Evolutionary conservation across 2,797 vertebrate species (phyloP).

Genomic region (Ctenopoma multispine): DNA sequence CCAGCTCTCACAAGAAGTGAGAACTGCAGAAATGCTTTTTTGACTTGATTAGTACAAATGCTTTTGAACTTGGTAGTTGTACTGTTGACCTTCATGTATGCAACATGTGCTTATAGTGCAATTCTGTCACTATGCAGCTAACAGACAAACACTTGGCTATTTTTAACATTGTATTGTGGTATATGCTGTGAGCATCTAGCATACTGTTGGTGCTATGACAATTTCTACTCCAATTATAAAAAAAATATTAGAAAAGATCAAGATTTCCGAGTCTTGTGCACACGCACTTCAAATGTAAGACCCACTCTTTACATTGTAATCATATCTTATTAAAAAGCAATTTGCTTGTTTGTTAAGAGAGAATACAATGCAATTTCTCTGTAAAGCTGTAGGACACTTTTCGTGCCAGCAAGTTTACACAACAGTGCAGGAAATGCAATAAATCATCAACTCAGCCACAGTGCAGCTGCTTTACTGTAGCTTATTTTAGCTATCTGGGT

Average conservation of each 20-base stretch:
- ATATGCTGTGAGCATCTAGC: slow-evolving; percentile 50
- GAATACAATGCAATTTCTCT: not conserved
- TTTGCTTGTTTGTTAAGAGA: not conserved
- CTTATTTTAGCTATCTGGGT: slow-evolving; percentile 76
- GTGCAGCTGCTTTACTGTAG: slow-evolving; percentile 77
- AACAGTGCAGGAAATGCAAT: slow-evolving; percentile 48
- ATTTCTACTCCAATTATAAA: not conserved
- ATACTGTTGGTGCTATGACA: slow-evolving; percentile 20
- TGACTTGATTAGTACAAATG: slow-evolving; percentile 46
- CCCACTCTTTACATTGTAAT: not conserved
- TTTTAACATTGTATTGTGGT: slow-evolving; percentile 71
- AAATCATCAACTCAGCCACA: slow-evolving; percentile 60
- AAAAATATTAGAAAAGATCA: not conserved
- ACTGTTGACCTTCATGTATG: slow-evolving; percentile 71
- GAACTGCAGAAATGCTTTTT: not conserved
- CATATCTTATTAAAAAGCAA: not conserved
- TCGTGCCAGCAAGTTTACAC: slow-evolving; percentile 22
- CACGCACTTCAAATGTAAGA: not conserved
- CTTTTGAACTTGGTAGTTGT: slow-evolving; percentile 51
- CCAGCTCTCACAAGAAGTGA: not conserved
- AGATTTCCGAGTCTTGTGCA: slow-evolving; percentile 1
- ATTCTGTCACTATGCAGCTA: slow-evolving; percentile 71
- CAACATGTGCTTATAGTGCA: slow-evolving; percentile 40
- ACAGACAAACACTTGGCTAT: slow-evolving; percentile 80
- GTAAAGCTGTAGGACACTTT: slow-evolving; percentile 14